Evolutionary conservation across 1,140 invertebrate species (phyloP), one percentile per base, ranked within the genome.

Genomic region (Bombus difficillimus): DNA sequence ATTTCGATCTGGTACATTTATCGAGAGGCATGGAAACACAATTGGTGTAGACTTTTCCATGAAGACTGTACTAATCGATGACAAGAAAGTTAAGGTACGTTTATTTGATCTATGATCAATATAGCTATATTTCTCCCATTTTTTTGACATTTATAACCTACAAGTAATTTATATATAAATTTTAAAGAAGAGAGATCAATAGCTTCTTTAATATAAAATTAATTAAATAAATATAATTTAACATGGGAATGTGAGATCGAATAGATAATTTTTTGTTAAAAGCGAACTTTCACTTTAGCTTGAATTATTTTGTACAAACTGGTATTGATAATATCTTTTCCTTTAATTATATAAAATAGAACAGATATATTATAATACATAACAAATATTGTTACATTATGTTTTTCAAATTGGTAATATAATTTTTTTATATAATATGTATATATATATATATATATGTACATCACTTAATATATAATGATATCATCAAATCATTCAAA

Each of bases 31-130:
- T 95, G 98, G 98, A 37, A 99, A 98, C 93, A 99, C 98, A 41
- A 99, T 99, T 92, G 98, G 98, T 75, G 98, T 99, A 43, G 98
- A 99, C 95, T 99, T 99, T 95, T 99, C 98, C 83, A 99, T 99
- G 98, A 99, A 99, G 96, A 99, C 98, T 39, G 96, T 99, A 15
- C 96, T 97, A 81, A 97, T 99, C 73, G 98, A 99, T 95, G 98
- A 97, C 28, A 99, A 99, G 95, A 97, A 97, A 96, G 97, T 99
- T 81, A 99, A 99, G 97, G 98, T 99, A 95, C 94, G 86, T 87
- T 59, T 59, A 25, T 39, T 79, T 72, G 9, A 75, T 62, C 32
- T 32, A 73, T 64, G 59, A 34, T 43, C 34, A 3, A 39, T 43
- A 34, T 39, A 3, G 5, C 37, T 37, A 6, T 28, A 28, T 12